Conservation (phyloP, 2,113 vertebrate species). For the Cisticola juncidis region DNA sequence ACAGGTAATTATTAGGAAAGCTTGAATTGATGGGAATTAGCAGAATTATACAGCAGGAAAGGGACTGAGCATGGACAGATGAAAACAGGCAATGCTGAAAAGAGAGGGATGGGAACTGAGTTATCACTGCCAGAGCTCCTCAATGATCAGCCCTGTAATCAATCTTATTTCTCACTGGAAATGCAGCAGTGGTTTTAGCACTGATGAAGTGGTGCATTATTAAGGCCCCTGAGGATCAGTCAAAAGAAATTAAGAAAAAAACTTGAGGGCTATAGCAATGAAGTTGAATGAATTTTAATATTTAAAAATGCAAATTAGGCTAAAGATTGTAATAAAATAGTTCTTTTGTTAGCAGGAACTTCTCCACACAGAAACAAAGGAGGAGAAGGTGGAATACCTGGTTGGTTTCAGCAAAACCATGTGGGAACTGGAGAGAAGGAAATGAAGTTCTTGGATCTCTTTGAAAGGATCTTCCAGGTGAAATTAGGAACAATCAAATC, state of each 20-base stretch:
- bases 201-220: background rate
- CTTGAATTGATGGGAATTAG: conserved; percentile 37
- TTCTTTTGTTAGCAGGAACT: background rate
- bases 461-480: background rate
- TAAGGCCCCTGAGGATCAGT: background rate
- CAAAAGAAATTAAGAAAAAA: conserved; percentile 5
- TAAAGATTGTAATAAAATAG: background rate
- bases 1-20: conserved; percentile 7
- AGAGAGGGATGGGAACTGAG: background rate
- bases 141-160: background rate
- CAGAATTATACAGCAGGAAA: conserved; percentile 7
- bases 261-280: background rate
- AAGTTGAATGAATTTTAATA: background rate
- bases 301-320: background rate
- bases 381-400: background rate
- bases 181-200: background rate
- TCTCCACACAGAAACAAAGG: background rate
- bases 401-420: background rate
- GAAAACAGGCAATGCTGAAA: background rate
- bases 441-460: background rate
- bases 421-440: background rate
- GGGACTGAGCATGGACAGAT: background rate
- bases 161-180: conserved; percentile 9
- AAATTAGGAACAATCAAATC: background rate
- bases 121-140: background rate